phyloP scores from a whole-genome alignment of 2,888 invertebrate species.

The Leucophenga maculata region DNA sequence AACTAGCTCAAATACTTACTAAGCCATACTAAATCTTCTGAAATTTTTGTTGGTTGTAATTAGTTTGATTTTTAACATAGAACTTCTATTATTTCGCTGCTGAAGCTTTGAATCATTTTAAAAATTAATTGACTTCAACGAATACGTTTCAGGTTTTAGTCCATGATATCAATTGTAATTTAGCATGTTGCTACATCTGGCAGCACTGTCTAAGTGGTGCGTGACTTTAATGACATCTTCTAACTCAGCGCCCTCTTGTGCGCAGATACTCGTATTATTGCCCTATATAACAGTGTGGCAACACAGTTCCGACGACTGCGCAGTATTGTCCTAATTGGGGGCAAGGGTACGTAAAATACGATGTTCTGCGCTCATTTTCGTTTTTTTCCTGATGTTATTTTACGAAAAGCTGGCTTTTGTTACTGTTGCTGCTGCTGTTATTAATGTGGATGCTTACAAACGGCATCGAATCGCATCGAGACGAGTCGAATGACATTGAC shows the following conservation, averaged over 20 bases:
- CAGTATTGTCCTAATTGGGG: neutral
- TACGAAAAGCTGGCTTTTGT: neutral
- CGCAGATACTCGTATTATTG: neutral
- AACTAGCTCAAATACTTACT: too few relatives aligned
- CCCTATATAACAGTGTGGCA: neutral
- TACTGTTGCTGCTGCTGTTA: neutral
- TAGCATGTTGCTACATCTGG: neutral
- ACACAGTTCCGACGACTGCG: neutral
- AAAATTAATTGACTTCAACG: too few relatives aligned
- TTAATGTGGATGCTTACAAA: neutral
- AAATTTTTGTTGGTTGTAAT: too few relatives aligned
- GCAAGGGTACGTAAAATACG: conserved; percentile 8
- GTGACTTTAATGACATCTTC: too few relatives aligned
- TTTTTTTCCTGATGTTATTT: neutral
- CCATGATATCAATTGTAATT: neutral
- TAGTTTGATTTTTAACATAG: too few relatives aligned
- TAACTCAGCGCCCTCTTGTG: neutral
- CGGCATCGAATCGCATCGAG: neutral
- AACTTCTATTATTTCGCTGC: too few relatives aligned
- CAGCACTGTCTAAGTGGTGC: neutral
- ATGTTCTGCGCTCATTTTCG: neutral
- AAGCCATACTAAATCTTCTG: too few relatives aligned
- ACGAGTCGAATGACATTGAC: neutral
- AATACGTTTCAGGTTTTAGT: too few relatives aligned
- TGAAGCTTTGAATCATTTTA: too few relatives aligned